Evolutionary conservation across 2,888 invertebrate species (phyloP).

Genomic region (Athetis lepigone): DNA sequence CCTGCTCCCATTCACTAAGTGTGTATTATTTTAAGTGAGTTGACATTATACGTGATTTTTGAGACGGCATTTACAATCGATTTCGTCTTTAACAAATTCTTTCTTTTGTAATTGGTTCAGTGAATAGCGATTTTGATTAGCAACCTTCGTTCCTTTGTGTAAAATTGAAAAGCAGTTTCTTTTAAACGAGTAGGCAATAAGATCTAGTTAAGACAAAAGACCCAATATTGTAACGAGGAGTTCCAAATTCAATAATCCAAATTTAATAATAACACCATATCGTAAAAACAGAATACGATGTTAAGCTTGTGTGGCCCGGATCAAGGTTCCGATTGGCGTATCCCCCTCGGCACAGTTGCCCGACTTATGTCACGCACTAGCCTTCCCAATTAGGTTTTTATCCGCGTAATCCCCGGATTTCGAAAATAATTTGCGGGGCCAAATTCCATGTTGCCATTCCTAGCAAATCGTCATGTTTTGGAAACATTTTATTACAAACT

Average conservation of each 20-base stretch:
- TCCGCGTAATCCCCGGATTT: constrained; percentile 60
- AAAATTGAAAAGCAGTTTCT: background rate
- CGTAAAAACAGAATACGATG: constrained; percentile 39
- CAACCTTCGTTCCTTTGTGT: background rate
- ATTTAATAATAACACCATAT: constrained; percentile 14
- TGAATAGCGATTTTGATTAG: constrained; percentile 11
- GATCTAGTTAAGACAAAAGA: constrained; percentile 13
- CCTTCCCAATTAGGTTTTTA: constrained; percentile 62
- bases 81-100: constrained; percentile 12
- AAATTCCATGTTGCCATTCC: constrained; percentile 33
- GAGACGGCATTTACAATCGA: constrained; percentile 3
- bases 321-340: constrained; percentile 39
- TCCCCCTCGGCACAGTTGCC: constrained; percentile 40
- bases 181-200: constrained; percentile 9
- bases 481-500: constrained; percentile 26
- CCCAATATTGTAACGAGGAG: constrained; percentile 21
- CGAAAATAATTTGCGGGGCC: constrained; percentile 47
- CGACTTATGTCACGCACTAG: constrained; percentile 58
- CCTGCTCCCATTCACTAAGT: constrained; percentile 29
- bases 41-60: constrained; percentile 13
- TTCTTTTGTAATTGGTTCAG: constrained; percentile 26
- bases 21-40: constrained; percentile 19
- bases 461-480: constrained; percentile 33
- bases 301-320: constrained; percentile 39
- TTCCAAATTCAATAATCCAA: constrained; percentile 22